Evolutionary conservation across 2,113 vertebrate genomes (phyloP).

Genomic region (Pteruthius melanotis): DNA sequence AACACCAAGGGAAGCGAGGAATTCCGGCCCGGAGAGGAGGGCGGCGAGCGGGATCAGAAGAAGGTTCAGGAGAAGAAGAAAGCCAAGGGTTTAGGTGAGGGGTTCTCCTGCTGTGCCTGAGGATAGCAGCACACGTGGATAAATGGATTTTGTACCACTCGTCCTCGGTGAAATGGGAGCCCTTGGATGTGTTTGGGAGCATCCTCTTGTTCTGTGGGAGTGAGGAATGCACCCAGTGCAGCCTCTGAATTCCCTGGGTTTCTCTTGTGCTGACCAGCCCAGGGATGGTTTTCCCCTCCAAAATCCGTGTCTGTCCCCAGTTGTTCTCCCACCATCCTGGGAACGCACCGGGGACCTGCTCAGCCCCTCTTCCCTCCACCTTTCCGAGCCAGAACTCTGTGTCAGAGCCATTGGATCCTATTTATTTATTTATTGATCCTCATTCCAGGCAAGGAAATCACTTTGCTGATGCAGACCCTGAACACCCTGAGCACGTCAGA

Average conservation of each 20-base stretch:
- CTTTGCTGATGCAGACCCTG: constrained; percentile 95
- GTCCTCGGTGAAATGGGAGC: accelerated
- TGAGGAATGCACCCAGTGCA: neutral
- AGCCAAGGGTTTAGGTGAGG: constrained; percentile 90
- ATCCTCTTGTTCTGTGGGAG: accelerated
- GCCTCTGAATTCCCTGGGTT: accelerated
- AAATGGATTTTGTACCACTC: neutral
- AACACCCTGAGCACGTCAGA: constrained; percentile 97
- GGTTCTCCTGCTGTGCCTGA: accelerated
- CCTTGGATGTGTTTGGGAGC: neutral
- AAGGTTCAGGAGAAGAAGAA: constrained; percentile 92
- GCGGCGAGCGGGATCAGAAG: constrained; percentile 82
- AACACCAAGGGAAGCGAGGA: constrained; percentile 68
- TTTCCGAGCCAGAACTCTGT: neutral
- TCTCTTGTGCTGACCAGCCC: neutral
- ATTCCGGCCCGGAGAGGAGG: constrained; percentile 74
- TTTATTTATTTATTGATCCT: neutral
- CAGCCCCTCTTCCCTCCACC: neutral
- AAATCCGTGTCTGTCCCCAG: neutral
- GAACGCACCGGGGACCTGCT: neutral
- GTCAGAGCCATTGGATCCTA: neutral
- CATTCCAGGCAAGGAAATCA: constrained; percentile 92
- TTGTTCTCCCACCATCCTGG: neutral
- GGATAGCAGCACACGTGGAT: neutral
- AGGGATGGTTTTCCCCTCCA: neutral